A percentile compares a stretch with the other conserved stretches of the same genome.
Conservation (phyloP, 1,140 invertebrate genomes). For the Orchestia grillus region DNA sequence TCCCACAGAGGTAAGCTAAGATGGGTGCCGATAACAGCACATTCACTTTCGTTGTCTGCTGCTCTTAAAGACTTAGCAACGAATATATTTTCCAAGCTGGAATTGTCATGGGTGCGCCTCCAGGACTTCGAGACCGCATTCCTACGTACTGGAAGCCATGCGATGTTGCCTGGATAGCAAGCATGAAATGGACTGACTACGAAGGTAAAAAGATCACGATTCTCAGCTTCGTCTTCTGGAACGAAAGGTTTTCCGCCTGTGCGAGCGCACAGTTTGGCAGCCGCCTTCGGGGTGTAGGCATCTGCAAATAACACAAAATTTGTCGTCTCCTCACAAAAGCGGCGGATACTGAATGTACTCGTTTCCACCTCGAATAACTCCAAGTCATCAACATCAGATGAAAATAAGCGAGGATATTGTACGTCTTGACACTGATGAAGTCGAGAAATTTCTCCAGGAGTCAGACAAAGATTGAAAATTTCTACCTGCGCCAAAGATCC, state of each 20-base stretch:
- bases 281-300: not conserved
- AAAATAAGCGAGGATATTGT: not conserved
- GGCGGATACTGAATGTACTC: not conserved
- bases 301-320: not conserved
- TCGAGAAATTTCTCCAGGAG: not conserved
- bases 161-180: not conserved
- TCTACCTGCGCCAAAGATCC: not conserved
- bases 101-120: not conserved
- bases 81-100: not conserved
- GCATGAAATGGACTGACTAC: not conserved
- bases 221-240: not conserved
- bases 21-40: not conserved
- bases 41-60: not conserved
- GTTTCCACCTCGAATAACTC: conserved; percentile 5
- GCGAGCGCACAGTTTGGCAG: not conserved
- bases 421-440: not conserved
- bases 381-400: not conserved
- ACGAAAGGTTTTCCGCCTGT: not conserved
- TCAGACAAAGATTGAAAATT: not conserved
- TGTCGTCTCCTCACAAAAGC: not conserved
- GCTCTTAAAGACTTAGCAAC: not conserved
- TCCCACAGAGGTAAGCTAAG: not conserved
- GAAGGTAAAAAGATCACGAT: not conserved
- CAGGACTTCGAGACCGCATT: not conserved
- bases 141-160: not conserved